Percentiles rank a stretch among this genome's conserved stretches.
Evolutionary conservation across 2,888 invertebrate genomes (phyloP).

Genomic region (Ethmia dodecea): DNA sequence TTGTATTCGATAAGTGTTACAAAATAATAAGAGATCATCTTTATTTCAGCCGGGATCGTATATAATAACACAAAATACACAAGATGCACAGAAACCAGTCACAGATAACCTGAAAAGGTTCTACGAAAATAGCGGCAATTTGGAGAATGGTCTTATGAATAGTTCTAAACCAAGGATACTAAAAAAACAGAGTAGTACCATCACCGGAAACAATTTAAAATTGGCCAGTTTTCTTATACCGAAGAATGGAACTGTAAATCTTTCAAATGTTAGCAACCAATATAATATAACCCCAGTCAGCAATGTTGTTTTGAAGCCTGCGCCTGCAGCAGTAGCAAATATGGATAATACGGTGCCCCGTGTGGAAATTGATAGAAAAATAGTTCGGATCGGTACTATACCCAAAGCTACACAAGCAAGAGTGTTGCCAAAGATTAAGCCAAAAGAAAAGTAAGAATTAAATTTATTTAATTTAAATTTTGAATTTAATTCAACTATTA

Average conservation of each 20-base stretch:
- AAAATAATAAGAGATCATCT: slow-evolving; percentile 12
- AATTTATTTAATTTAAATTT: neutral
- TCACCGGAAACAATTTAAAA: slow-evolving; percentile 59
- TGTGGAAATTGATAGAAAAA: slow-evolving; percentile 58
- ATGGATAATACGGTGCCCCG: slow-evolving; percentile 39
- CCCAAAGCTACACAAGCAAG: slow-evolving; percentile 38
- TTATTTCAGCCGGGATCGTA: slow-evolving; percentile 53
- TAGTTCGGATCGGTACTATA: slow-evolving; percentile 54
- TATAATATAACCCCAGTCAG: slow-evolving; percentile 41
- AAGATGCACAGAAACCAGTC: slow-evolving; percentile 45
- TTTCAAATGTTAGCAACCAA: slow-evolving; percentile 26
- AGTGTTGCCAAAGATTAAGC: slow-evolving; percentile 60
- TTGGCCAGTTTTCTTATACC: slow-evolving; percentile 60
- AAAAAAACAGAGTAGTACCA: slow-evolving; percentile 42
- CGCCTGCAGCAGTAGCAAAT: slow-evolving; percentile 21
- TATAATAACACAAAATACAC: slow-evolving; percentile 42
- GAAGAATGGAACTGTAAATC: slow-evolving; percentile 38
- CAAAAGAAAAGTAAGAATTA: slow-evolving; percentile 58
- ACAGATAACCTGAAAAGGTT: slow-evolving; percentile 66
- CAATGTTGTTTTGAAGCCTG: neutral
- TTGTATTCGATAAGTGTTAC: slow-evolving; percentile 13
- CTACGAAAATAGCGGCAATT: slow-evolving; percentile 69
- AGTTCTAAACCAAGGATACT: slow-evolving; percentile 38
- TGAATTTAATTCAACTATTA: too few species aligned
- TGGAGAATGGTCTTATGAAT: slow-evolving; percentile 47